A percentile compares a stretch with the other conserved stretches of the same genome.
phyloP scores from a whole-genome alignment of 2,888 invertebrate species.

The Tuberolachnus salignus region DNA sequence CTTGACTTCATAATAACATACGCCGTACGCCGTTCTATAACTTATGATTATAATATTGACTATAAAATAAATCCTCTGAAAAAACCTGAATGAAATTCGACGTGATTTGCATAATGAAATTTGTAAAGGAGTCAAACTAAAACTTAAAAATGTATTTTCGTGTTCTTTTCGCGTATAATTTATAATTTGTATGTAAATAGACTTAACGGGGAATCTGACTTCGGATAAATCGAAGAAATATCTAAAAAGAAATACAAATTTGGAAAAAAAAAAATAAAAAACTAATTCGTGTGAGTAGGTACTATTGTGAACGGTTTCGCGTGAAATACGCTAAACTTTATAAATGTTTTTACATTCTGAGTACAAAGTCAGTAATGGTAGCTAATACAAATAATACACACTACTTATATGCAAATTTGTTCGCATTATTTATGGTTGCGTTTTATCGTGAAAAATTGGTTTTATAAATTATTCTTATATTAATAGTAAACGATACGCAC shows the following conservation, averaged over 20 bases:
- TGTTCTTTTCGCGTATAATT: neutral
- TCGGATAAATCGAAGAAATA: neutral
- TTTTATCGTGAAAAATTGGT: no score
- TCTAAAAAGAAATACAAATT: neutral
- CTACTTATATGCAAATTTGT: no score
- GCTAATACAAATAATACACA: no score
- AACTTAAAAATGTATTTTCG: slow-evolving; percentile 15
- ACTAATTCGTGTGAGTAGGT: no score
- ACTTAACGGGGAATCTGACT: slow-evolving; percentile 12
- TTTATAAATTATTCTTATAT: no score
- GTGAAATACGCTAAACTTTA: neutral
- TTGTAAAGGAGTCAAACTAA: slow-evolving; percentile 19
- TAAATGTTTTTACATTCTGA: neutral
- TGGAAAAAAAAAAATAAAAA: neutral
- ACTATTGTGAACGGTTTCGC: neutral
- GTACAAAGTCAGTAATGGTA: no score
- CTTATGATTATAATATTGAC: slow-evolving; percentile 5
- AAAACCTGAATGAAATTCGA: slow-evolving; percentile 4
- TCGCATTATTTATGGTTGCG: no score
- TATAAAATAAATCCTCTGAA: slow-evolving; percentile 9
- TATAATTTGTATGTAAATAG: slow-evolving; percentile 42
- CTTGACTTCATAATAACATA: slow-evolving; percentile 4
- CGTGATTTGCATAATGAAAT: slow-evolving; percentile 39
- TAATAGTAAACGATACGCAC: no score
- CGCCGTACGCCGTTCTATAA: neutral